Evolutionary conservation across 30 jellyfish, hydroid and myxozoan species (phyloP), one percentile per base, ranked within the genome.

Genomic region (Catostylus mosaicus): DNA sequence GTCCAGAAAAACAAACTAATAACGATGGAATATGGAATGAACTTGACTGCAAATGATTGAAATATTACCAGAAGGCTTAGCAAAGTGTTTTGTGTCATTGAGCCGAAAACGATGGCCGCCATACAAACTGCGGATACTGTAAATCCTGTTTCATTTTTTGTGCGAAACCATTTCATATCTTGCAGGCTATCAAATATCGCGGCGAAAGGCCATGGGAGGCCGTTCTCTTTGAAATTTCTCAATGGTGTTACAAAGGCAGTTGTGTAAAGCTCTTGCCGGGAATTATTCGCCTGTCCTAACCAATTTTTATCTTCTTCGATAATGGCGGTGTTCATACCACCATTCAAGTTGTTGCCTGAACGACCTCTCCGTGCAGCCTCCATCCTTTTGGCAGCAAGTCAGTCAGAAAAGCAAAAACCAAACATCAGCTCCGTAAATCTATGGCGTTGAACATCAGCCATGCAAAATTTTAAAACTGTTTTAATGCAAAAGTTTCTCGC

Each of bases 41-140:
- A 14, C 65, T 57, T 64, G 7, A 51, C 34, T 19, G 91, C 80
- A 50, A 80, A 22, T 22, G 73, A 29, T 34, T 80, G 91, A 11
- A 68, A 64, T 18, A 66, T 0, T 24, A 45, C 67, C 32, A 80
- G 77, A 31, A 67, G 48, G 26, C 64, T 50, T 8, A 80, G 77
- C 72, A 80, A 52, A 32, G 91, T 66, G 2, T 51, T 11, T 69
- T 80, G 84, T 29, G 77, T 54, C 35, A 80, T 6, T 50, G 84
- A 47, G 60, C 91, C 91, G 80, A 80, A 47, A 43, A 80, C 37
- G 1, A 80, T 80, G 91, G 91, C 91, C 80, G 91, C 84, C 83
- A 80, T 38, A 57, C 91, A 80, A 18, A 80, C 91, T 16, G 72
- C 83, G 18, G 84, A 37, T 43, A 80, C 77, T 3, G 80, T 84